Percentiles rank a stretch among this genome's conserved stretches.
Evolutionary conservation across 2,113 vertebrate genomes (phyloP).

Genomic region (Cettia cetti): DNA sequence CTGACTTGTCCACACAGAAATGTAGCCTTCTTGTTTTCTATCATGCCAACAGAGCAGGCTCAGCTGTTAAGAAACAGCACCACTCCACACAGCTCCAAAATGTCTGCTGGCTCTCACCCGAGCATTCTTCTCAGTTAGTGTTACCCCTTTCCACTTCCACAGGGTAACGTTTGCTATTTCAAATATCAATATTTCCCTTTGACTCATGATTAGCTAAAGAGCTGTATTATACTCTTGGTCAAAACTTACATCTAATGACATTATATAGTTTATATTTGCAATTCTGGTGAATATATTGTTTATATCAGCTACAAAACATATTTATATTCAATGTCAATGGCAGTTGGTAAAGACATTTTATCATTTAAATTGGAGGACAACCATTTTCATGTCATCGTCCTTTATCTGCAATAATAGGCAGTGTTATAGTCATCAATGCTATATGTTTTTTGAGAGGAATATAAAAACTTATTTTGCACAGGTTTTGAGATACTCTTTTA

Average conservation of each 20-base stretch:
- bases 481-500: neutral
- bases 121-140: neutral
- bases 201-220: constrained; percentile 8
- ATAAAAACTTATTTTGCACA: neutral
- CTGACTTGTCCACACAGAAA: neutral
- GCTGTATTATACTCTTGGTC: neutral
- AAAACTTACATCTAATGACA: neutral
- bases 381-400: neutral
- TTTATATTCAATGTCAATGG: neutral
- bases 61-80: neutral
- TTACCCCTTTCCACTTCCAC: neutral
- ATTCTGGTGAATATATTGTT: neutral
- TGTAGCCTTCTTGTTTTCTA: neutral
- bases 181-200: constrained; percentile 34
- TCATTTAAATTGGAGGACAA: neutral
- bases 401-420: neutral
- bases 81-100: neutral
- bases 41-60: neutral
- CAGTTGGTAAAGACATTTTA: neutral
- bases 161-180: neutral
- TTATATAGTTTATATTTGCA: neutral
- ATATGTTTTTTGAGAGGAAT: neutral
- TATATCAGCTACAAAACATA: neutral
- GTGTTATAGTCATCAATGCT: neutral
- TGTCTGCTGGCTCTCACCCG: neutral